phyloP scores from a whole-genome alignment of 2,888 invertebrate species.

The Synanthedon andrenaeformis region DNA sequence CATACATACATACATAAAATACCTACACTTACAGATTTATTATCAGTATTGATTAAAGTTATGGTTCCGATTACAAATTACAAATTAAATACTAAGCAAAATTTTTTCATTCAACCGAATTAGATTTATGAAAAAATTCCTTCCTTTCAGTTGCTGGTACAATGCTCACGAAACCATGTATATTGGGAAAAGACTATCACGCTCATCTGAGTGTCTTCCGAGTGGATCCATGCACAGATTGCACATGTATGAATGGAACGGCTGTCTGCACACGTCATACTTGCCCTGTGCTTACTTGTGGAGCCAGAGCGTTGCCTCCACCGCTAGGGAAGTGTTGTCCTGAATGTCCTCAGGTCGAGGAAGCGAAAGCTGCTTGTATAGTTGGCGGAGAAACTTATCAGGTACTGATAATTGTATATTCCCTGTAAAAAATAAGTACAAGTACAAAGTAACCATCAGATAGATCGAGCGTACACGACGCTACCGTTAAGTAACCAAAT shows the following conservation, averaged over 20 bases:
- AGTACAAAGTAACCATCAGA: neutral
- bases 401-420: slow-evolving; percentile 52
- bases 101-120: too few species aligned
- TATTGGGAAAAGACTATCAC: slow-evolving; percentile 78
- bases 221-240: slow-evolving; percentile 85
- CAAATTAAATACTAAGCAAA: too few species aligned
- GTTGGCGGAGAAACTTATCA: slow-evolving; percentile 76
- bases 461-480: too few species aligned
- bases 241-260: slow-evolving; percentile 84
- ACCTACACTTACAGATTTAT: too few species aligned
- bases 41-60: too few species aligned
- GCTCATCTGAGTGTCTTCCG: slow-evolving; percentile 73
- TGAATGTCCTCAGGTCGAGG: slow-evolving; percentile 78
- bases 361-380: slow-evolving; percentile 76
- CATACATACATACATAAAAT: too few species aligned
- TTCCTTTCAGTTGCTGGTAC: slow-evolving; percentile 38
- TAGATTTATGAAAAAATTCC: too few species aligned
- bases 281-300: slow-evolving; percentile 92
- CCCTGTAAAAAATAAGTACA: neutral
- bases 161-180: slow-evolving; percentile 68
- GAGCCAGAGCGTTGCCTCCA: slow-evolving; percentile 76
- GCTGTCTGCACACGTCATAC: slow-evolving; percentile 83
- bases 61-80: too few species aligned
- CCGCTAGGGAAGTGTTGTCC: slow-evolving; percentile 81
- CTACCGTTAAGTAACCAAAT: too few species aligned